Evolutionary conservation across 2,797 vertebrate genomes (phyloP).

Genomic region (Psittacula echo): DNA sequence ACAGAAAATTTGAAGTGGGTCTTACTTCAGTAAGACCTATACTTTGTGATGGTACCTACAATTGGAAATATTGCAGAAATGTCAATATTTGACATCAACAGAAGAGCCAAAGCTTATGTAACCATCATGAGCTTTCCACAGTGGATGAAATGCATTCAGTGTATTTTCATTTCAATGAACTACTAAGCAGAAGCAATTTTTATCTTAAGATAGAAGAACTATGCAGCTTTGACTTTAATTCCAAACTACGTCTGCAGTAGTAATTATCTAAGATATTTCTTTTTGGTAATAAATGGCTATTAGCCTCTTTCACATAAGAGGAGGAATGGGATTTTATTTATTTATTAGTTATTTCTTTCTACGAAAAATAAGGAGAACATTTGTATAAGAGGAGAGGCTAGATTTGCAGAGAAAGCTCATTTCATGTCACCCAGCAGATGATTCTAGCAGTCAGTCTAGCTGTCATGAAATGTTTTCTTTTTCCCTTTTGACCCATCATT

Average conservation of each 20-base stretch:
- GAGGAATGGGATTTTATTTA: conserved; percentile 3
- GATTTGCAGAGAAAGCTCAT: background rate
- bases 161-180: background rate
- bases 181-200: background rate
- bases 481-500: background rate
- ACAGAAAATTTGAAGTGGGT: background rate
- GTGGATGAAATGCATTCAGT: background rate
- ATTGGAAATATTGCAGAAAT: background rate
- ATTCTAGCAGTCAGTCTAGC: background rate
- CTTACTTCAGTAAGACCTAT: background rate
- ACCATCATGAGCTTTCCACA: background rate
- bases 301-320: background rate
- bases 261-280: background rate
- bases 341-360: background rate
- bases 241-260: background rate
- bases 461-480: background rate
- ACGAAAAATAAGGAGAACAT: background rate
- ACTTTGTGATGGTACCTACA: background rate
- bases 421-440: background rate
- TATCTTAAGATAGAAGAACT: background rate
- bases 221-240: background rate
- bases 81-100: background rate
- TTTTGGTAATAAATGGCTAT: background rate
- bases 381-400: background rate
- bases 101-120: background rate